Percentiles rank a stretch among this genome's conserved stretches.
Conservation (phyloP, 1,140 invertebrate genomes). For the Drosophila gunungcola region DNA sequence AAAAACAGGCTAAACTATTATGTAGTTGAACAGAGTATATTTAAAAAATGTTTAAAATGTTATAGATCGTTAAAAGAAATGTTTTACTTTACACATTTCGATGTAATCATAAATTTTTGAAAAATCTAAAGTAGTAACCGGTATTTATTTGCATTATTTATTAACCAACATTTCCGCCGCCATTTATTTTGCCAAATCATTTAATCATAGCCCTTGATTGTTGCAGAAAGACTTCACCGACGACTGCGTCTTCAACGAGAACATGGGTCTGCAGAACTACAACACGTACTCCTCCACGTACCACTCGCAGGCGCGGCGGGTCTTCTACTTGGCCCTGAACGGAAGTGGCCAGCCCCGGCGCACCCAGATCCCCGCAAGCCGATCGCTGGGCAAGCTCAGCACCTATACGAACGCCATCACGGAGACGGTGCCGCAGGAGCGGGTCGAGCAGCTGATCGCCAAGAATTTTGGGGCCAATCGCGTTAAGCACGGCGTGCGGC, state of each 20-base stretch:
- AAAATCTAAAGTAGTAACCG: too few species aligned
- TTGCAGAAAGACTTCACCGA: slow-evolving; percentile 92
- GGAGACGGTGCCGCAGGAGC: slow-evolving; percentile 87
- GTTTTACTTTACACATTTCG: too few species aligned
- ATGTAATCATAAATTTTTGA: too few species aligned
- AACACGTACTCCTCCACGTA: slow-evolving; percentile 92
- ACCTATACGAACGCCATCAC: slow-evolving; percentile 90
- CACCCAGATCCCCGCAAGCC: slow-evolving; percentile 88
- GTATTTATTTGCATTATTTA: background rate
- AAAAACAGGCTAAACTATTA: too few species aligned
- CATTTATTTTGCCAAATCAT: slow-evolving; percentile 53
- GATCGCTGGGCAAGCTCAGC: slow-evolving; percentile 89
- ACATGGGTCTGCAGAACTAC: slow-evolving; percentile 92
- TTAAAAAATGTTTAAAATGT: too few species aligned
- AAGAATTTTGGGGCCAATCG: slow-evolving; percentile 84
- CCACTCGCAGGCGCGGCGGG: slow-evolving; percentile 89
- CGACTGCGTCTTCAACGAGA: slow-evolving; percentile 94
- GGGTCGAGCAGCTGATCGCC: slow-evolving; percentile 85
- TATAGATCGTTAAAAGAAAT: too few species aligned
- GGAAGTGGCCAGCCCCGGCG: slow-evolving; percentile 89
- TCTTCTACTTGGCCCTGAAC: slow-evolving; percentile 91
- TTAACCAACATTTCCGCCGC: background rate
- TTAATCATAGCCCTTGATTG: slow-evolving; percentile 84
- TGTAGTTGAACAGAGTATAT: too few species aligned
- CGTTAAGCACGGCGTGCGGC: slow-evolving; percentile 83